Conservation (phyloP, 2,888 invertebrate genomes). For the Sphaerophoria rueppellii region DNA sequence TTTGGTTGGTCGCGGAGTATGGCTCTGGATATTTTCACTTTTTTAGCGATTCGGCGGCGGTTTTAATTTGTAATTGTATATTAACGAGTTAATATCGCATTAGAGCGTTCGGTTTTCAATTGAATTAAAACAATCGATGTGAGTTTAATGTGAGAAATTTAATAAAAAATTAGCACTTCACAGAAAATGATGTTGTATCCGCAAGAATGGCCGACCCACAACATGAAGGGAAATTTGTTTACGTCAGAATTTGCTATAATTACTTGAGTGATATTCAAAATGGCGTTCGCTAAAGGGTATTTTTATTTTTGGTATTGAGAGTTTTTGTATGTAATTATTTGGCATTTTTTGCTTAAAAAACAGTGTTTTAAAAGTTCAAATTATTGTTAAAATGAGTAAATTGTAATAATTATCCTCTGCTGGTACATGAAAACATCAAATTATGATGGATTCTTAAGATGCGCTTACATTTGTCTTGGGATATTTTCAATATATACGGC, state of each 20-base stretch:
- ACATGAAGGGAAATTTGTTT: conserved; percentile 79
- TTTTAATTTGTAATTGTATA: conserved; percentile 59
- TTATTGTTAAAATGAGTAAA: no score
- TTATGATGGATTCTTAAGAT: no score
- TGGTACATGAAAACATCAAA: no score
- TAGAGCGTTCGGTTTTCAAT: conserved; percentile 62
- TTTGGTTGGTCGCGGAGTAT: conserved; percentile 52
- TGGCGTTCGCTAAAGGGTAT: conserved; percentile 20
- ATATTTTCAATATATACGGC: no score
- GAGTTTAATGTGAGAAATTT: conserved; percentile 82
- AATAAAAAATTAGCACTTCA: conserved; percentile 84
- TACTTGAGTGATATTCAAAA: conserved; percentile 26
- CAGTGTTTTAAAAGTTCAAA: no score
- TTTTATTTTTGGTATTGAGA: no score
- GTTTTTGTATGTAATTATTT: no score
- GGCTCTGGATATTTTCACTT: conserved; percentile 60
- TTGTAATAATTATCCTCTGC: no score
- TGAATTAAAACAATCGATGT: conserved; percentile 77
- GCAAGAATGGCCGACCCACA: conserved; percentile 89
- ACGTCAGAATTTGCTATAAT: conserved; percentile 71
- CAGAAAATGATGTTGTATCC: conserved; percentile 86
- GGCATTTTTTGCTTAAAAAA: no score
- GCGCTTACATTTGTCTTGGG: no score
- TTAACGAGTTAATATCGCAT: conserved; percentile 53
- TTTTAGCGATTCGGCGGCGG: conserved; percentile 52